These are phyloP conservation scores for Ascidia mentula DNA, from an alignment of 23 tunicate genomes.

Conservation along the genomic window DNA sequence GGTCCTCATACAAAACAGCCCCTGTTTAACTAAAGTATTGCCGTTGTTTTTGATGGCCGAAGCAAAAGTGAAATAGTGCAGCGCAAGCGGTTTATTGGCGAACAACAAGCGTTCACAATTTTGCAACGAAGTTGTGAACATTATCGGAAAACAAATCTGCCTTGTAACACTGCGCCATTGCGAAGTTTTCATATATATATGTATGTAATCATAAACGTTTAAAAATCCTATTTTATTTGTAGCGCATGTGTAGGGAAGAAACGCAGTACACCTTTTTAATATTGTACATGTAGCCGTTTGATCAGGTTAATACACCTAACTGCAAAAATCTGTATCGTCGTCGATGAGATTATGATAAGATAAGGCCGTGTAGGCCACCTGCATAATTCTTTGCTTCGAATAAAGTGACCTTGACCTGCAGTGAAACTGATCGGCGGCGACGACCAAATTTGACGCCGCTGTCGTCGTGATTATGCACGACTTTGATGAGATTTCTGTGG, in stretches of 20 bases:
- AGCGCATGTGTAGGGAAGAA: too few relatives aligned
- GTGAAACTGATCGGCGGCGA: not conserved
- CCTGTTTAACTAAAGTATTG: not conserved
- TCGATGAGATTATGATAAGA: not conserved
- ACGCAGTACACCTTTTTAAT: too few relatives aligned
- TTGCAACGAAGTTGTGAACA: not conserved
- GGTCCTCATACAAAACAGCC: not conserved
- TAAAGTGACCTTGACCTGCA: not conserved
- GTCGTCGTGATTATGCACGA: not conserved
- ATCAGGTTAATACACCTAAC: too few relatives aligned
- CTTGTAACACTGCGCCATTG: not conserved
- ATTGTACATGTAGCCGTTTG: too few relatives aligned
- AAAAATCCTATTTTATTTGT: too few relatives aligned
- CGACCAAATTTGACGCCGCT: not conserved
- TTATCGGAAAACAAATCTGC: not conserved
- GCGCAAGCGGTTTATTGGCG: not conserved
- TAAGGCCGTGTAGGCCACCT: slow-evolving; percentile 1
- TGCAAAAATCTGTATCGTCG: too few relatives aligned
- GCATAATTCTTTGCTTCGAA: not conserved
- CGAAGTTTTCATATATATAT: too few relatives aligned
- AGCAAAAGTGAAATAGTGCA: not conserved
- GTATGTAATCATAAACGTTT: too few relatives aligned
- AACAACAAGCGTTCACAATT: not conserved
- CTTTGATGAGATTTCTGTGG: not conserved
- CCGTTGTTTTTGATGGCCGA: not conserved